Evolutionary conservation across 2,888 invertebrate species (phyloP).

Genomic region (Onchidella celtica): DNA sequence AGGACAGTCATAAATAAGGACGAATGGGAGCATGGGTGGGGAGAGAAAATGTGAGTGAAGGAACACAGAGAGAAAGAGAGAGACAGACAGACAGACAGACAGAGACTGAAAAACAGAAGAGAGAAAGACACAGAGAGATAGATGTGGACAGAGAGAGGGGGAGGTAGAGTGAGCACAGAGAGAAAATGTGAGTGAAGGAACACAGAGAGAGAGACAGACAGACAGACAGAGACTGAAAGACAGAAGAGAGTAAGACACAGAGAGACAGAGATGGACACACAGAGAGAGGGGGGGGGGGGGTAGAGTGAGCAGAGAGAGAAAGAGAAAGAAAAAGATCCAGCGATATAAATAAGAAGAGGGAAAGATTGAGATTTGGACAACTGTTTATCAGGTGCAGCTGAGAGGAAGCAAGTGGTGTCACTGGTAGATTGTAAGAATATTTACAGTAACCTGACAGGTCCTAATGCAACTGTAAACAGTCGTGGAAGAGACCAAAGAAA

Average conservation of each 20-base stretch:
- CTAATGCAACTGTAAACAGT: not conserved
- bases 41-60: not conserved
- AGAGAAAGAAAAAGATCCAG: constrained; percentile 4
- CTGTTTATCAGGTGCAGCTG: not conserved
- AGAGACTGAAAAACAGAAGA: constrained; percentile 30
- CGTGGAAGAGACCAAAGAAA: not conserved
- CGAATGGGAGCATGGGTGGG: not conserved
- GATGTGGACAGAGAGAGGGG: constrained; percentile 22
- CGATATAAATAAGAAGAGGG: not conserved
- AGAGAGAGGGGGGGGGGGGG: constrained; percentile 1
- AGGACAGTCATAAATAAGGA: constrained; percentile 7
- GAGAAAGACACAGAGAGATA: constrained; percentile 24
- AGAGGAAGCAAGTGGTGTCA: not conserved
- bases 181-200: not conserved
- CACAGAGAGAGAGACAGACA: constrained; percentile 7
- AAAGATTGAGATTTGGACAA: not conserved
- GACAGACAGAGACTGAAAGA: constrained; percentile 2
- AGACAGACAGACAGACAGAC: constrained; percentile 18
- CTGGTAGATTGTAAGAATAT: not conserved
- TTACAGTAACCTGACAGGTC: not conserved
- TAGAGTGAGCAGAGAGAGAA: not conserved
- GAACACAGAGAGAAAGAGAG: constrained; percentile 1
- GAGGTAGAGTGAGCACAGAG: constrained; percentile 18
- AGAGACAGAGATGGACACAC: not conserved
- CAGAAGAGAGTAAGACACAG: not conserved